Conservation (phyloP, 64 coral and sea anemone species). For the Montipora efflorescens region DNA sequence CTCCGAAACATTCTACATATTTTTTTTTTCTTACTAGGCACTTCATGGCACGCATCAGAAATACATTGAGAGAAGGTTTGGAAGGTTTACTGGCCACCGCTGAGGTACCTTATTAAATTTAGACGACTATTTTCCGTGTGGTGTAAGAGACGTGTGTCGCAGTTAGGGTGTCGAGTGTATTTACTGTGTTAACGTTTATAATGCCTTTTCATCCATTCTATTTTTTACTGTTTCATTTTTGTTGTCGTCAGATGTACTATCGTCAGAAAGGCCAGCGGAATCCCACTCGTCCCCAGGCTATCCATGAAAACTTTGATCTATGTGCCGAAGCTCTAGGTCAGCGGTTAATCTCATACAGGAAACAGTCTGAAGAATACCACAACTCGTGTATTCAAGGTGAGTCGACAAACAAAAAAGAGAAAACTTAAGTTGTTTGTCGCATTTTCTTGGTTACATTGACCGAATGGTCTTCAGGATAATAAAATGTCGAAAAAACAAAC, state of each 20-base stretch:
- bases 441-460: background rate
- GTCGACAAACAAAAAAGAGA: background rate
- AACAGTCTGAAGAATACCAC: slow-evolving; percentile 94
- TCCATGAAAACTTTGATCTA: slow-evolving; percentile 95
- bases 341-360: slow-evolving; percentile 91
- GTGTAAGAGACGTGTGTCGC: too few relatives aligned
- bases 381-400: slow-evolving; percentile 98
- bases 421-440: background rate
- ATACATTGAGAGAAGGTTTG: slow-evolving; percentile 84
- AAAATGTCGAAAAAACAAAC: too few relatives aligned
- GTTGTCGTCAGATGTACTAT: slow-evolving; percentile 85
- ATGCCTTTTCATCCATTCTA: too few relatives aligned
- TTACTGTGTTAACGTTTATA: too few relatives aligned
- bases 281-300: slow-evolving; percentile 88
- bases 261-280: slow-evolving; percentile 90
- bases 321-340: slow-evolving; percentile 85
- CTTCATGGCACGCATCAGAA: slow-evolving; percentile 91
- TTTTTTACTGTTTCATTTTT: background rate
- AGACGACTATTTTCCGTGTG: too few relatives aligned
- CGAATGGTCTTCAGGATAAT: too few relatives aligned
- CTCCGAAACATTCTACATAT: too few relatives aligned
- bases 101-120: slow-evolving; percentile 57
- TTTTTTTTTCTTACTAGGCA: slow-evolving; percentile 50
- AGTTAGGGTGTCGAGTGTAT: too few relatives aligned
- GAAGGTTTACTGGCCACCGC: slow-evolving; percentile 92